Base-by-base conservation (phyloP, 2,888 invertebrate genomes). In the Ectemnius lituratus region DNA sequence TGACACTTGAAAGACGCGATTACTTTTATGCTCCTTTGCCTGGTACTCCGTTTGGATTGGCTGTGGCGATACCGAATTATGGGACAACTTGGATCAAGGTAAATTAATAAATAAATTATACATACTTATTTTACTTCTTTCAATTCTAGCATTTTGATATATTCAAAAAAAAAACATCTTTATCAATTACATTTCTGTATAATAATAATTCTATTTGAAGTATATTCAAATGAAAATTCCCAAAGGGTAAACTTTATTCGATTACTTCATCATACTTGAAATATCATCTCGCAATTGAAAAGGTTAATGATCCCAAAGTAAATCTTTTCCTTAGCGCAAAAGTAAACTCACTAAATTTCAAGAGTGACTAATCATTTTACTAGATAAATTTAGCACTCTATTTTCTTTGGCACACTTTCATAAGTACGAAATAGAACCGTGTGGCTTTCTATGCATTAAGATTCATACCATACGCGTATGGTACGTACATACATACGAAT, bases 1-100 rank as follows among this genome's bases (percentile, higher is more conserved):
- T 97, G 61, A 94, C 95, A 1, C 93, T 95, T 80, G 95, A 96
- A 84, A 93, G 94, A 77, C 95, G 96, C 86, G 94, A 97, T 89
- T 98, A 97, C 89, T 97, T 95, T 91, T 97, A 94, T 90, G 94
- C 96, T 13, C 95, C 95, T 49, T 91, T 98, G 58, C 93, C 94
- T n/a, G 94, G 95, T 58, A 97, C 97, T 0, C 97, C 97, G 0
- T 98, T 97, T 90, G 95, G 96, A 0, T 92, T 98, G 89, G 97
- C 96, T 1, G 94, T 98, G 74, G 97, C 96, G 0, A 91, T 97
- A 81, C 97, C 98, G 0, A 93, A 94, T 84, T 97, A 97, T 87
- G 98, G 96, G 18, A 94, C 94, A 85, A 94, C 94, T 67, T 94
- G 95, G 89, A 93, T 95, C 64, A 91, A 90, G 86, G 90, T 90